Evolutionary conservation across 2,888 invertebrate species (phyloP).

Genomic region (Salticus scenicus): DNA sequence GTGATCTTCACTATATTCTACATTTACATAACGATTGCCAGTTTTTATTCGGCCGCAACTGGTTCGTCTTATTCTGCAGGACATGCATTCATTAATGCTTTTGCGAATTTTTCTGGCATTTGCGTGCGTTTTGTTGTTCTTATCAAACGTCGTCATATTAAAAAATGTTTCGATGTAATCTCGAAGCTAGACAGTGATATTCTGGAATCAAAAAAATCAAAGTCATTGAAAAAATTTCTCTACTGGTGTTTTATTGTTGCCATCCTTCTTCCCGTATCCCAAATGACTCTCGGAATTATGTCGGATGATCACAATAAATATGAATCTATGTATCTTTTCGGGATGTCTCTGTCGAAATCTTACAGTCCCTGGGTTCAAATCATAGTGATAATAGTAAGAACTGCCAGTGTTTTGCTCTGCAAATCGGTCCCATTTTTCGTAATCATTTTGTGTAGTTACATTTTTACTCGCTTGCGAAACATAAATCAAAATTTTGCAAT

Average conservation of each 20-base stretch:
- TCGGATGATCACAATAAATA: constrained; percentile 8
- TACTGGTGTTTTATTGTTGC: constrained; percentile 23
- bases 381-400: not conserved
- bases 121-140: constrained; percentile 44
- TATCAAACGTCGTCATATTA: constrained; percentile 30
- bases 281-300: constrained; percentile 12
- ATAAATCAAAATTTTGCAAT: constrained; percentile 37
- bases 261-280: constrained; percentile 23
- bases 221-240: not conserved
- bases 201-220: constrained; percentile 3
- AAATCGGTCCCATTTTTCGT: constrained; percentile 30
- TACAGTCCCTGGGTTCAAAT: not conserved
- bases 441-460: constrained; percentile 31
- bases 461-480: constrained; percentile 45
- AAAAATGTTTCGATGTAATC: constrained; percentile 32
- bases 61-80: constrained; percentile 24
- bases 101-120: constrained; percentile 28
- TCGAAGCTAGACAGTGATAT: constrained; percentile 31
- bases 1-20: not conserved
- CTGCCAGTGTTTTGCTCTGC: constrained; percentile 11
- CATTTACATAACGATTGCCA: constrained; percentile 32
- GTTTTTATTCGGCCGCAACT: constrained; percentile 9
- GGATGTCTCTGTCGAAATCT: not conserved
- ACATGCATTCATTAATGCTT: constrained; percentile 26
- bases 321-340: constrained; percentile 19